phyloP scores from a whole-genome alignment of 2,888 invertebrate species.

The Cephus runcator region DNA sequence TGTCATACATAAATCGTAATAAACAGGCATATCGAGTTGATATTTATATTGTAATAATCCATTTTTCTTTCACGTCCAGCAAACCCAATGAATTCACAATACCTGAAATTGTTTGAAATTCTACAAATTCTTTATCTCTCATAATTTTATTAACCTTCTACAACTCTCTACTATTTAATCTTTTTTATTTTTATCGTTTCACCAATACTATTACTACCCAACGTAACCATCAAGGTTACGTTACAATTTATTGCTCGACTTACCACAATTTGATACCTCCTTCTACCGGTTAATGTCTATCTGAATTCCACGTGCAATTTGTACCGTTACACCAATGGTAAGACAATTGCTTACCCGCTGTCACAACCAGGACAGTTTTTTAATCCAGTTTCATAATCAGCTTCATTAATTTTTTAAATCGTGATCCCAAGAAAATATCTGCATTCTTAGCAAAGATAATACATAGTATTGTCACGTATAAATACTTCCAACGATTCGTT shows the following conservation, averaged over 20 bases:
- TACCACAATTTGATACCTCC: neutral
- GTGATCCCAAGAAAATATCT: neutral
- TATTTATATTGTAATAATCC: neutral
- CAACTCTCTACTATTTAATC: neutral
- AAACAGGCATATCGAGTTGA: neutral
- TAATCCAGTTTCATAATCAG: neutral
- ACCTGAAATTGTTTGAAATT: neutral
- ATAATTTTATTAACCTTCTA: neutral
- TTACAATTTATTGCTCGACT: neutral
- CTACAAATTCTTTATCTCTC: neutral
- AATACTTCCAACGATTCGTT: neutral
- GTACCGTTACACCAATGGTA: neutral
- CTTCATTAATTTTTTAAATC: neutral
- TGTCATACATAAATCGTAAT: neutral
- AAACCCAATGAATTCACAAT: too few species aligned
- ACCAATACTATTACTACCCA: neutral
- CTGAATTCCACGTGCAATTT: neutral
- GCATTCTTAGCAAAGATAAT: neutral
- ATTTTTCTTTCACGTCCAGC: neutral
- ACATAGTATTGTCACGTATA: neutral
- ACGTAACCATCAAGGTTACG: neutral
- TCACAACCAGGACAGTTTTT: neutral
- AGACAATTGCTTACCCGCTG: neutral
- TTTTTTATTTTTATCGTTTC: neutral
- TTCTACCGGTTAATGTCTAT: neutral